Percentiles rank a stretch among this genome's conserved stretches.
Conservation (phyloP, 1,140 invertebrate genomes). For the Heliconius hermathena region DNA sequence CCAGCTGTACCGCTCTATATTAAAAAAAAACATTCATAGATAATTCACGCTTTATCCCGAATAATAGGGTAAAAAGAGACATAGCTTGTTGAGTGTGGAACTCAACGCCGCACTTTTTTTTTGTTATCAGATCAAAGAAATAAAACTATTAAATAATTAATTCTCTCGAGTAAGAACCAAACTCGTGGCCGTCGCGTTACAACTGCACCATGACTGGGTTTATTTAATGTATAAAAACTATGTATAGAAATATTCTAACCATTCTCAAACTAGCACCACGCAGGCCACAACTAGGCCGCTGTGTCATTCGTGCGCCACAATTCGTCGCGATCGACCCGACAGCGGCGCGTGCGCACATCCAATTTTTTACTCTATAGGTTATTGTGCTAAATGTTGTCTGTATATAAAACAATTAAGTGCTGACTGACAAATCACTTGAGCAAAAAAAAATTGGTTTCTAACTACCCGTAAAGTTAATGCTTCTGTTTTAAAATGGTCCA, state of each 20-base stretch:
- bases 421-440: constrained; percentile 11
- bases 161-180: too few relatives aligned
- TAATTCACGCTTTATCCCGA: too few relatives aligned
- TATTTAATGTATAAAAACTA: background rate
- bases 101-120: too few relatives aligned
- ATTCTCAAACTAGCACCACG: background rate
- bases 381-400: constrained; percentile 31
- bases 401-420: constrained; percentile 26
- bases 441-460: constrained; percentile 13
- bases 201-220: background rate
- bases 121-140: too few relatives aligned
- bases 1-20: too few relatives aligned
- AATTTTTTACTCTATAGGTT: constrained; percentile 40
- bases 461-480: constrained; percentile 13
- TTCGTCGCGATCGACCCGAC: constrained; percentile 60
- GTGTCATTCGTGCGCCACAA: constrained; percentile 49
- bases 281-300: constrained; percentile 36
- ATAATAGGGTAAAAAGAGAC: too few relatives aligned
- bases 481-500: background rate
- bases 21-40: too few relatives aligned
- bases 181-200: too few relatives aligned
- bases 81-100: too few relatives aligned
- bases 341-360: constrained; percentile 50
- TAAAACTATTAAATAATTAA: too few relatives aligned
- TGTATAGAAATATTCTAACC: background rate